phyloP scores from a whole-genome alignment of 2,888 invertebrate genomes.

The Schizotus pectinicornis region DNA sequence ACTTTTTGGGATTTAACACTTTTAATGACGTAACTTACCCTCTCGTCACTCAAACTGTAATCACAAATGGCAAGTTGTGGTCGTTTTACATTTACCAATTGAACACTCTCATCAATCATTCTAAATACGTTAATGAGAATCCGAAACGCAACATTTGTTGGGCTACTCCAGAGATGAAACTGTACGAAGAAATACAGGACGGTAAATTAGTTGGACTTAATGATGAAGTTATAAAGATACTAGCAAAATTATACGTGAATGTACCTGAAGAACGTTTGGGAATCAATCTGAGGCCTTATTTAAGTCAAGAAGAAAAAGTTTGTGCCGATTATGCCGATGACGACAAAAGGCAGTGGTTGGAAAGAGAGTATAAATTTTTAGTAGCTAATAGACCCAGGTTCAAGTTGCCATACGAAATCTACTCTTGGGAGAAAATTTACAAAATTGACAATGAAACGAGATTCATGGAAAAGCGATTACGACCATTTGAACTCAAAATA shows the following conservation, averaged over 20 bases:
- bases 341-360: constrained; percentile 73
- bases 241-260: constrained; percentile 79
- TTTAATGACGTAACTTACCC: constrained; percentile 93
- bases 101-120: constrained; percentile 79
- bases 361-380: constrained; percentile 71
- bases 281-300: constrained; percentile 75
- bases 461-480: constrained; percentile 69
- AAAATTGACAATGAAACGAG: constrained; percentile 74
- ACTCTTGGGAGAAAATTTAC: constrained; percentile 84
- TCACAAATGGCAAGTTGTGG: constrained; percentile 88
- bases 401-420: constrained; percentile 70
- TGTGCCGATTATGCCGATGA: constrained; percentile 73
- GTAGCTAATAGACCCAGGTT: constrained; percentile 71
- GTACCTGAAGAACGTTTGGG: constrained; percentile 66
- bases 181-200: constrained; percentile 74
- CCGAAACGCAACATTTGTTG: constrained; percentile 81
- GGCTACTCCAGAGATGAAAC: constrained; percentile 71
- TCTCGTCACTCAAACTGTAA: constrained; percentile 82
- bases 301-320: constrained; percentile 65
- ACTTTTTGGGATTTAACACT: constrained; percentile 87
- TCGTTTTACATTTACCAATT: constrained; percentile 91
- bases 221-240: constrained; percentile 73
- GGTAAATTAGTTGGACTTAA: constrained; percentile 80
- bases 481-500: constrained; percentile 73
- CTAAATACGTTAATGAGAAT: constrained; percentile 69